Evolutionary conservation across 1,140 invertebrate species (phyloP).

Genomic region (Apis laboriosa): DNA sequence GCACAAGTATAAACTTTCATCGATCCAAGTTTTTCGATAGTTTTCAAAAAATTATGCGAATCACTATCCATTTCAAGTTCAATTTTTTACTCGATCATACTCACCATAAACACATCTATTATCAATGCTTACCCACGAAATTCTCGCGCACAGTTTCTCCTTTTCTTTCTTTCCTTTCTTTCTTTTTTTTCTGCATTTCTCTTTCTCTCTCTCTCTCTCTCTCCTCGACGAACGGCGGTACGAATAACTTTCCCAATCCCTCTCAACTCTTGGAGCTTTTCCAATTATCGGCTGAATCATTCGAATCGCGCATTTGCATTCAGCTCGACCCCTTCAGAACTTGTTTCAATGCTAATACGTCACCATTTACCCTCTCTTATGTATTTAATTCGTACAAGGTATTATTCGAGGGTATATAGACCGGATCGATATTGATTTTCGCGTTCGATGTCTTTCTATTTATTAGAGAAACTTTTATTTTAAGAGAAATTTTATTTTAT

Average conservation of each 20-base stretch:
- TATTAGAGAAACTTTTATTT: background rate
- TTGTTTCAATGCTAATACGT: slow-evolving; percentile 69
- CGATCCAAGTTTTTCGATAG: no score
- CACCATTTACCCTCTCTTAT: slow-evolving; percentile 28
- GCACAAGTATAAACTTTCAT: no score
- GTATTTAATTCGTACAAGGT: slow-evolving; percentile 34
- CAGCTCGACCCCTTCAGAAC: slow-evolving; percentile 51
- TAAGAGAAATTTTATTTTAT: background rate
- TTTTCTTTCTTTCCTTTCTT: background rate
- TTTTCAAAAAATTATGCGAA: no score
- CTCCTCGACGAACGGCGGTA: background rate
- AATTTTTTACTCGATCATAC: background rate
- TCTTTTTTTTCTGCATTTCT: background rate
- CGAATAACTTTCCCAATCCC: slow-evolving; percentile 51
- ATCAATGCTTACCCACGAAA: slow-evolving; percentile 39
- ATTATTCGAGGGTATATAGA: background rate
- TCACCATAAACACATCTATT: slow-evolving; percentile 42
- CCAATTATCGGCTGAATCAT: slow-evolving; percentile 69
- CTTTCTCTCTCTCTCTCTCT: slow-evolving; percentile 1
- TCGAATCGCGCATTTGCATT: slow-evolving; percentile 59
- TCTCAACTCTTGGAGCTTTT: slow-evolving; percentile 59
- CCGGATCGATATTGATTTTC: background rate
- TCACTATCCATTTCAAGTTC: background rate
- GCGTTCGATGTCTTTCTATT: background rate
- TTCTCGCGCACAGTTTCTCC: background rate